A percentile compares a stretch with the other conserved stretches of the same genome.
Conservation (phyloP, 2,797 vertebrate species). For the Hozukius guyotensis region DNA sequence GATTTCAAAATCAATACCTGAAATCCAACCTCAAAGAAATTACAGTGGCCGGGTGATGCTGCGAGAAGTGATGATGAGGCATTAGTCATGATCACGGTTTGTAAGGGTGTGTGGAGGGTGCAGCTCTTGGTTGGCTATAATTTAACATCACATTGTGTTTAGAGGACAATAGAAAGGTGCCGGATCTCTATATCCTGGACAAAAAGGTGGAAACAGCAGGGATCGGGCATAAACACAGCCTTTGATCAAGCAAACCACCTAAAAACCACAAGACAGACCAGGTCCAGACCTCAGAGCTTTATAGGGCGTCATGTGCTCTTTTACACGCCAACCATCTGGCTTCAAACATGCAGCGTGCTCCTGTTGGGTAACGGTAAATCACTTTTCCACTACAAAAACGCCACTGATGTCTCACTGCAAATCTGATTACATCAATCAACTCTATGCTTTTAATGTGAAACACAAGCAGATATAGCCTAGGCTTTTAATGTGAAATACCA, state of each 20-base stretch:
- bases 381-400: slow-evolving; percentile 26
- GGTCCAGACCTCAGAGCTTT: slow-evolving; percentile 50
- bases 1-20: slow-evolving; percentile 30
- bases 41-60: neutral
- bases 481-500: too few relatives aligned
- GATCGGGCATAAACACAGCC: neutral
- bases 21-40: neutral
- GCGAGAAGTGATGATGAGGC: neutral
- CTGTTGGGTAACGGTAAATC: slow-evolving; percentile 53
- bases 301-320: slow-evolving; percentile 24
- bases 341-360: slow-evolving; percentile 51
- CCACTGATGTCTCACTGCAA: neutral
- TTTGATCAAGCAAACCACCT: neutral
- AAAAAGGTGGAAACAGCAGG: neutral
- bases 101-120: neutral
- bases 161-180: neutral
- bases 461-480: too few relatives aligned
- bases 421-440: neutral
- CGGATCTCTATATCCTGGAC: neutral
- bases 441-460: too few relatives aligned
- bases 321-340: slow-evolving; percentile 63
- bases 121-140: neutral
- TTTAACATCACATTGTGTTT: slow-evolving; percentile 31
- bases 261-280: slow-evolving; percentile 40
- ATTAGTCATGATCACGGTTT: slow-evolving; percentile 21